Base-by-base conservation (phyloP, 2,113 vertebrate genomes). In the Percina caprodes region DNA sequence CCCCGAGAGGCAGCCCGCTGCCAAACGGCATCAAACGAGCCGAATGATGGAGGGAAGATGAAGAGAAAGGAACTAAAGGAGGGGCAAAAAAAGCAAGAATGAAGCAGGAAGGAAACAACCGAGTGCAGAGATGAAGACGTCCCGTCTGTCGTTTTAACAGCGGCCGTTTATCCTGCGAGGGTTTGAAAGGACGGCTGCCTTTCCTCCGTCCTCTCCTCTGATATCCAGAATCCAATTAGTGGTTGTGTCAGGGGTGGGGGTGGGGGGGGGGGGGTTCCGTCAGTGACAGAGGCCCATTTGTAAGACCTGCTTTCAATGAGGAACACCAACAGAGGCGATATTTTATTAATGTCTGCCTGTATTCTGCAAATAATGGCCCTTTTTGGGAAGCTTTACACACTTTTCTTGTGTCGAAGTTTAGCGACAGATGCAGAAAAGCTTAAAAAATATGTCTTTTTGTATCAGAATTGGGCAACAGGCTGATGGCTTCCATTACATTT, bases 191-290 rank as follows among this genome's bases (percentile, higher is more conserved):
- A 55, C 48, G 16, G 49, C 72, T 26, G 74, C 23, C 35, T 88
- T 48, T n/a, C n/a, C n/a, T n/a, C n/a, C n/a, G n/a, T n/a, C n/a
- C n/a, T n/a, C n/a, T 39, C 39, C 52, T 74, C 68, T 79, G 81
- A 78, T 88, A 85, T 88, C 85, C 88, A 85, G 23, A 85, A 86
- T 88, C 83, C 83, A 89, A 85, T 88, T 88, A 88, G 76, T 24
- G 74, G 42, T 21, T 23, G 15, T 76, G 82, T 83, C 59, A 2
- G 59, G 73, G 69, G 35, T 26, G 62, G 62, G 59, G 2, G 59
- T 70, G 69, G 35, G 35, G 2, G 59, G 73, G 69, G 35, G 35
- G n/a, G n/a, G n/a, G n/a, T n/a, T n/a, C n/a, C n/a, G n/a, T n/a
- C n/a, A n/a, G n/a, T n/a, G n/a, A 79, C 82, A 69, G 82, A 24